Base-by-base conservation (phyloP, 2,113 vertebrate genomes). In the Brachypodius melanocephalos region DNA sequence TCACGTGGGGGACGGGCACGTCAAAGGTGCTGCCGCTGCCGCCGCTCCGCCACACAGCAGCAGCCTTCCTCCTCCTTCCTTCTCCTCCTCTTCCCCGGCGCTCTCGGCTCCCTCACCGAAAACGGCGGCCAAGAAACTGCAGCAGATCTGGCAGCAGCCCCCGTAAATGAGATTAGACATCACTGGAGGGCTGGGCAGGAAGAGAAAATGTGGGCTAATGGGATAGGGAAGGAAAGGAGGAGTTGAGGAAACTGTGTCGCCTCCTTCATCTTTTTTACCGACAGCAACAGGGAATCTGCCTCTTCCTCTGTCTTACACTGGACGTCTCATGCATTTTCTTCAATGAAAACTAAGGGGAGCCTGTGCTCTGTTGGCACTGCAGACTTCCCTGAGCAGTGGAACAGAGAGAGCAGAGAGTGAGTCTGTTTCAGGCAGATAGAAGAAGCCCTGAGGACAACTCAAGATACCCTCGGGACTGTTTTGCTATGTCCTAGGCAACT, bases 1-100 rank as follows among this genome's bases (percentile, higher is more conserved):
- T 97, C 97, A 97, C 97, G 97, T 97, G 97, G 95, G 91, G 94
- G 15, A 97, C 91, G 45, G 92, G 95, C 86, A 95, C 97, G 97
- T 97, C 97, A 97, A 97, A 94, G 96, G 96, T 89, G 93, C 93
- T 61, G 93, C 88, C 31, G 94, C 73, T n/a, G 85, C 93, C 38
- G 80, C 89, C 68, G 80, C 94, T 69, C 89, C 24, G 42, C 63
- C 90, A 65, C 93, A 77, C 82, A 36, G 91, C 94, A 49, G 88
- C 94, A 66, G 48, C 82, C n/a, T 71, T 40, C 71, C 36, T 36
- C 25, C 71, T 34, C 78, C 57, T 67, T 17, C n/a, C 65, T 38
- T 17, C 34, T 29, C 17, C 40, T 40, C 34, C 80, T 42, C 62
- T 49, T 57, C 18, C 34, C 57, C 73, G 28, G 86, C 29, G 52